Percentiles rank a stretch among this genome's conserved stretches.
These are phyloP conservation scores for Dryomyza anilis DNA, from an alignment of 2,888 invertebrate genomes.

Conservation along the genomic window DNA sequence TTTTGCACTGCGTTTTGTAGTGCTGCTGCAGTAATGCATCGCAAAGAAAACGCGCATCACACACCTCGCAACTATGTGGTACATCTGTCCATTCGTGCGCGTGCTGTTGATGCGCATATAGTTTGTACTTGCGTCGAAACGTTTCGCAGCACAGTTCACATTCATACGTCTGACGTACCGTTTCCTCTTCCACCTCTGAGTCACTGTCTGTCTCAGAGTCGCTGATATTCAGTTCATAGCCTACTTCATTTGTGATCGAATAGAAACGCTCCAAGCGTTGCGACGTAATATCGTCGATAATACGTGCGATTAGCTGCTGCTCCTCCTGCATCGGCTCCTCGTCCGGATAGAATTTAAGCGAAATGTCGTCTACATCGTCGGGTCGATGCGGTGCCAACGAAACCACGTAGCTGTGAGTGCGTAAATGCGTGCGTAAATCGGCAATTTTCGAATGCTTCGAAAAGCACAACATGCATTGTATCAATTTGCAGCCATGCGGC, in stretches of 20 bases:
- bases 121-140: slow-evolving; percentile 51
- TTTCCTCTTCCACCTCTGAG: slow-evolving; percentile 28
- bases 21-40: slow-evolving; percentile 64
- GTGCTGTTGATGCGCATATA: slow-evolving; percentile 51
- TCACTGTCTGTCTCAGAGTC: slow-evolving; percentile 46
- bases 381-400: slow-evolving; percentile 37
- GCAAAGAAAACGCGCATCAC: slow-evolving; percentile 64
- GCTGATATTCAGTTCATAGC: slow-evolving; percentile 54
- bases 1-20: slow-evolving; percentile 59
- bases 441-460: slow-evolving; percentile 52
- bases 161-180: slow-evolving; percentile 36
- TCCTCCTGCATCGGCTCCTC: slow-evolving; percentile 31
- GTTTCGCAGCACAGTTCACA: slow-evolving; percentile 48
- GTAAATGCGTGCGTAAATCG: slow-evolving; percentile 51
- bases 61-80: slow-evolving; percentile 63
- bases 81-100: slow-evolving; percentile 61
- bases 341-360: slow-evolving; percentile 48
- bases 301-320: slow-evolving; percentile 38
- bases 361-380: slow-evolving; percentile 39
- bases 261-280: slow-evolving; percentile 51
- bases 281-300: slow-evolving; percentile 42
- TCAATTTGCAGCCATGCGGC: slow-evolving; percentile 55
- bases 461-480: slow-evolving; percentile 58
- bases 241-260: slow-evolving; percentile 55
- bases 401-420: slow-evolving; percentile 43